Evolutionary conservation across 2,888 invertebrate species (phyloP).

Genomic region (Embidobia sp.): DNA sequence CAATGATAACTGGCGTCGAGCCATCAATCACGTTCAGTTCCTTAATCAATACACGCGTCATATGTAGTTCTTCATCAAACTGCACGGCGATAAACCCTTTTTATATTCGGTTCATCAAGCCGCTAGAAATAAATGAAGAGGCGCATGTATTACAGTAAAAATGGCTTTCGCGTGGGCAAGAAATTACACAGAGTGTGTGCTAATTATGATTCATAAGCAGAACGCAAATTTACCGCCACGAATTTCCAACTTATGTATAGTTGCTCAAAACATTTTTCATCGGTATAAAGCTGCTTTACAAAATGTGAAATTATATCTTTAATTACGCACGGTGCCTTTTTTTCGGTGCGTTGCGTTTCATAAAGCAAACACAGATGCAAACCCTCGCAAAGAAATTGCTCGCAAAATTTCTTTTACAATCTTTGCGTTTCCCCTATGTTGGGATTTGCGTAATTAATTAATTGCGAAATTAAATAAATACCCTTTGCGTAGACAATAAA

Average conservation of each 20-base stretch:
- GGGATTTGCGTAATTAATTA: not conserved
- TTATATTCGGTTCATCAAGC: constrained; percentile 42
- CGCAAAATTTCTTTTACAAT: not conserved
- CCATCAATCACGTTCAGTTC: constrained; percentile 35
- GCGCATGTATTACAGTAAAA: constrained; percentile 38
- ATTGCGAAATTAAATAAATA: no score
- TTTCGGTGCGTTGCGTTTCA: constrained; percentile 25
- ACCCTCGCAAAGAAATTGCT: constrained; percentile 1
- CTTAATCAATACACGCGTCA: constrained; percentile 39
- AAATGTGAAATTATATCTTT: constrained; percentile 45
- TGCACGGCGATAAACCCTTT: constrained; percentile 41
- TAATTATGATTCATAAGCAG: constrained; percentile 56
- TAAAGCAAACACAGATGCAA: constrained; percentile 2
- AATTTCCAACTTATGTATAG: constrained; percentile 46
- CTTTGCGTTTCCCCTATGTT: not conserved
- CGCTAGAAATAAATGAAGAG: constrained; percentile 42
- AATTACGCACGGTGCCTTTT: constrained; percentile 17
- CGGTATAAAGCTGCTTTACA: constrained; percentile 33
- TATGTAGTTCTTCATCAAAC: constrained; percentile 42
- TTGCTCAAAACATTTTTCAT: constrained; percentile 55
- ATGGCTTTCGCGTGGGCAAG: constrained; percentile 39
- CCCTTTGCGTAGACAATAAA: no score
- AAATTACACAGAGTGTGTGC: constrained; percentile 54
- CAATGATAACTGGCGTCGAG: not conserved
- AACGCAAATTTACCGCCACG: constrained; percentile 52